These are phyloP conservation scores for Brachyalestes nurse DNA, from an alignment of 2,797 vertebrate genomes.

Conservation along the genomic window DNA sequence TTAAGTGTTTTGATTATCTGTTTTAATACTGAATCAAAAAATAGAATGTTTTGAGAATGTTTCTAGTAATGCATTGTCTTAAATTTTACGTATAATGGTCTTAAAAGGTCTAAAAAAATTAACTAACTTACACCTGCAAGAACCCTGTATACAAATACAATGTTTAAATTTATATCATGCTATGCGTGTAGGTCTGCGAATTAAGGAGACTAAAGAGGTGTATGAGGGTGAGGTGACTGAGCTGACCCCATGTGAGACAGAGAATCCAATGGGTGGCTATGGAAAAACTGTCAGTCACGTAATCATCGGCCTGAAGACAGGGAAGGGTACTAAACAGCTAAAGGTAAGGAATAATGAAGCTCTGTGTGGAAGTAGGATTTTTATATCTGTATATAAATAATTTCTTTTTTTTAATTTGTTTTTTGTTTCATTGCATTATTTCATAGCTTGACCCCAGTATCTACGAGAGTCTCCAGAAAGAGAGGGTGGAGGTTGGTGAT, in stretches of 20 bases:
- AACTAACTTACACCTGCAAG: no score
- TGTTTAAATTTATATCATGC: background rate
- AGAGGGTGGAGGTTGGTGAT: slow-evolving; percentile 95
- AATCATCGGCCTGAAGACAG: slow-evolving; percentile 96
- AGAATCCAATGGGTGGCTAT: slow-evolving; percentile 98
- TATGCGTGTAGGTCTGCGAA: slow-evolving; percentile 84
- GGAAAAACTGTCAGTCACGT: slow-evolving; percentile 99
- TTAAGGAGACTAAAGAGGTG: slow-evolving; percentile 99
- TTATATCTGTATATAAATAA: background rate
- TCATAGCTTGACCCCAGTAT: slow-evolving; percentile 96
- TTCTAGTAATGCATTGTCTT: no score
- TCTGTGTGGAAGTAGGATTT: background rate
- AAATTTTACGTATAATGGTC: no score
- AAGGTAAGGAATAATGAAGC: slow-evolving; percentile 79
- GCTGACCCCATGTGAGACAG: slow-evolving; percentile 96
- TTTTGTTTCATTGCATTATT: slow-evolving; percentile 29
- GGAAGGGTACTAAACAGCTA: slow-evolving; percentile 97
- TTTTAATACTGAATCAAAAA: no score
- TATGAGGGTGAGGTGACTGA: slow-evolving; percentile 99
- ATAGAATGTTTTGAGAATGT: no score
- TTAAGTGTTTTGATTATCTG: no score
- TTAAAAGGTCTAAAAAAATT: no score
- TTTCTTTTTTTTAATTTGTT: background rate
- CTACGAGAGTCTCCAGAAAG: slow-evolving; percentile 98
- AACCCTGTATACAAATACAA: no score